Base-by-base conservation (phyloP, 23 tunicate species). In the Trididemnum nubilum region DNA sequence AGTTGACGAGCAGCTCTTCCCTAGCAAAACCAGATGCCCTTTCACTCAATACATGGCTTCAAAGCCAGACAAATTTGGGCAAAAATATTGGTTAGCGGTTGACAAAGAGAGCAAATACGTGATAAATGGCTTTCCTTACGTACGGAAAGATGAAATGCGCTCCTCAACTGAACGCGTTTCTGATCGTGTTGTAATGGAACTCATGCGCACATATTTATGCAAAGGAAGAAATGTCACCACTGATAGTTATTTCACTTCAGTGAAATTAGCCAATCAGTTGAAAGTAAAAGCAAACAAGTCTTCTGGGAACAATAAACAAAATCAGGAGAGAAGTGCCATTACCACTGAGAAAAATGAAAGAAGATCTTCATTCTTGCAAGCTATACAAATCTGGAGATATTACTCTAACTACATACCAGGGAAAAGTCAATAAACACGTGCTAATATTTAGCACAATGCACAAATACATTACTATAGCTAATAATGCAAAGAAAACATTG, bases 71-170 rank as follows among this genome's bases (percentile, higher is more conserved):
- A 73, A 73, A 24, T 39, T 3, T 73, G 79, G 79, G 60, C 58
- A 73, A 73, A 73, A 44, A 29, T 39, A 73, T 73, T 73, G 58
- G 79, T 39, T 73, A 39, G 79, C 79, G 18, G 79, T 73, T 25
- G 79, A 73, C 31, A 73, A 73, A 59, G 79, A 73, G 19, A 37
- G 59, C 79, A 73, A 73, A 38, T 38, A 40, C 29, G 21, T 73
- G 79, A 38, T 73, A 73, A 73, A 73, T 40, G 79, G 79, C 59
- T 73, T 37, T 73, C 79, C 33, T 73, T 73, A 73, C 31, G 4
- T 73, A 15, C 59, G 60, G 39, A 73, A 73, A 27, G 79, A 73
- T 40, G 79, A 40, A 73, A 33, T 25, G 21, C 79, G 79, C 59
- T 38, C 59, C 58, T 25, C 79, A 38, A 37, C 19, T 38, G 79